Conservation (phyloP, 2,888 invertebrate species). For the Watsonalla cultraria region DNA sequence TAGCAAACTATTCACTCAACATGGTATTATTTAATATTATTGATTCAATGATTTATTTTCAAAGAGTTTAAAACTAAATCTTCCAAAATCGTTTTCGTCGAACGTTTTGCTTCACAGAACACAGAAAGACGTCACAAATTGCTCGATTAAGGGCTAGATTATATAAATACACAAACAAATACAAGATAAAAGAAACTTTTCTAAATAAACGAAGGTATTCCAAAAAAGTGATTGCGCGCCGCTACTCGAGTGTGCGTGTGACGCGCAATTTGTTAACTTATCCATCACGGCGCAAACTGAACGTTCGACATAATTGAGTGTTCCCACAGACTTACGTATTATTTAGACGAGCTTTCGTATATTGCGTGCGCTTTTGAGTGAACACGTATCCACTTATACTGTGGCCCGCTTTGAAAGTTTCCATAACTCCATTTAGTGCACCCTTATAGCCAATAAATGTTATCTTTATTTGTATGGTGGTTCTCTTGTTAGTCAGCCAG, state of each 20-base stretch:
- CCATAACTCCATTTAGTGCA: not conserved
- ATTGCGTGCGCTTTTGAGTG: not conserved
- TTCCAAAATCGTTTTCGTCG: too few relatives aligned
- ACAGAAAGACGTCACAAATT: too few relatives aligned
- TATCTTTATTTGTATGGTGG: not conserved
- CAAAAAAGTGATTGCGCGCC: not conserved
- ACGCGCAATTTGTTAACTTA: slow-evolving; percentile 21
- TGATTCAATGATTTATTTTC: too few relatives aligned
- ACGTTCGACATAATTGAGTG: slow-evolving; percentile 16
- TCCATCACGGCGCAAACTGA: slow-evolving; percentile 17
- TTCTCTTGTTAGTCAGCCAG: too few relatives aligned
- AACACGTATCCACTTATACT: too few relatives aligned
- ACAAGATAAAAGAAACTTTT: not conserved
- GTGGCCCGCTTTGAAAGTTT: too few relatives aligned
- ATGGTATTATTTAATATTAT: too few relatives aligned
- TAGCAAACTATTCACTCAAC: too few relatives aligned
- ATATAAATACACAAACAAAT: not conserved
- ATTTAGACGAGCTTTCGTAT: not conserved
- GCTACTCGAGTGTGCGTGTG: slow-evolving; percentile 11
- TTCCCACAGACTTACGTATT: slow-evolving; percentile 4
- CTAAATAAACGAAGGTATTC: not conserved
- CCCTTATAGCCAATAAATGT: not conserved
- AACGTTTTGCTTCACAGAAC: too few relatives aligned
- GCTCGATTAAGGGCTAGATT: too few relatives aligned
- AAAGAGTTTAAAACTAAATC: too few relatives aligned